Base-by-base conservation (phyloP, 2,888 invertebrate species). In the Pterobdella sp. region DNA sequence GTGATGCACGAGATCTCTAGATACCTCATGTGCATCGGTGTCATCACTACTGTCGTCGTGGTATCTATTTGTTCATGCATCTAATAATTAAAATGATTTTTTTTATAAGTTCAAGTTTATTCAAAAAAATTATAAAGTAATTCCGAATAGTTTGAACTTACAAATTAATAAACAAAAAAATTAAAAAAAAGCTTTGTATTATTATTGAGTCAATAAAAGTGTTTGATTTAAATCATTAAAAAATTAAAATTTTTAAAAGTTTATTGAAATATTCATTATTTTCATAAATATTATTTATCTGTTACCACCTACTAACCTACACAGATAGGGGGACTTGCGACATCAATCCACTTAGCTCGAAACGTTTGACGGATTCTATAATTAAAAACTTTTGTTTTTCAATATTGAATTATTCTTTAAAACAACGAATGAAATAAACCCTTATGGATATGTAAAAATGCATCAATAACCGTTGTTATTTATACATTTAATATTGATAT, bases 21-120 rank as follows among this genome's bases (percentile, higher is more conserved):
- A 1, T 76, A 75, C 63, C 68, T 76, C 35, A 73, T 75, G 10
- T 75, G 76, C 63, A 65, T 75, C 32, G 76, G 75, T 14, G 63
- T 75, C 35, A 74, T 75, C 52, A 73, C 76, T 60, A 74, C 75
- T 22, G 32, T 75, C 37, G 67, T 73, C 37, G 76, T 76, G 72
- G 76, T 76, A 49, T 56, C 74, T 75, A 32, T 32, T n/a, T n/a
- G n/a, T n/a, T n/a, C n/a, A n/a, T n/a, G n/a, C n/a, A n/a, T n/a
- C n/a, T n/a, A n/a, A n/a, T n/a, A n/a, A n/a, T n/a, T n/a, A n/a
- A n/a, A n/a, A n/a, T n/a, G n/a, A n/a, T n/a, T n/a, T n/a, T n/a
- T n/a, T n/a, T n/a, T n/a, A n/a, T n/a, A n/a, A n/a, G n/a, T n/a
- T n/a, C n/a, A n/a, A n/a, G n/a, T n/a, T n/a, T n/a, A n/a, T n/a